Percentiles rank a stretch among this genome's conserved stretches.
Conservation (phyloP, 2,797 vertebrate species). For the Acipenser oxyrinchus region DNA sequence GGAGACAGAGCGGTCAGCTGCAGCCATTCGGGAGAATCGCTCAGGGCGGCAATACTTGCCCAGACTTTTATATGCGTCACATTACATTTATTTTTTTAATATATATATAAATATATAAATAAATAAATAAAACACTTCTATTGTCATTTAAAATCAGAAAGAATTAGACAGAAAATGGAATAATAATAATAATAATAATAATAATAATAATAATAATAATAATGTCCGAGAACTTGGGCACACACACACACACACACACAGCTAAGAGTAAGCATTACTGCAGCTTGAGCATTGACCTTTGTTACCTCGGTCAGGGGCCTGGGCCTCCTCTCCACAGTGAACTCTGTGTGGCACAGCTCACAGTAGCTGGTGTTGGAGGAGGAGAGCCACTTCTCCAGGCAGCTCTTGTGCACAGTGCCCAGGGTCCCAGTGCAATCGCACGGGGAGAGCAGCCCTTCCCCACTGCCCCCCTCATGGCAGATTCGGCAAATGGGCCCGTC, state of each 20-base stretch:
- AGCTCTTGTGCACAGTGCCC: slow-evolving; percentile 90
- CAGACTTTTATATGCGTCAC: too few relatives aligned
- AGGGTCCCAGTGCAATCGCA: slow-evolving; percentile 87
- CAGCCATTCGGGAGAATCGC: too few relatives aligned
- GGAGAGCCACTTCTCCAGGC: slow-evolving; percentile 90
- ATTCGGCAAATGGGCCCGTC: slow-evolving; percentile 94
- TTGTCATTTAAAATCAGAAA: background rate
- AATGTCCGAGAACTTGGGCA: background rate
- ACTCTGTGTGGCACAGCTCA: slow-evolving; percentile 91
- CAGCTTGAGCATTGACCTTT: slow-evolving; percentile 25
- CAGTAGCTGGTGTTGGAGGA: slow-evolving; percentile 97
- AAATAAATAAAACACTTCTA: background rate
- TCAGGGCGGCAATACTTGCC: too few relatives aligned
- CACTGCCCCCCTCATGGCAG: slow-evolving; percentile 82
- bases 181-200: background rate
- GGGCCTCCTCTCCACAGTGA: slow-evolving; percentile 82
- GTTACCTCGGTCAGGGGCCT: slow-evolving; percentile 85
- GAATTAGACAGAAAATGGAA: background rate
- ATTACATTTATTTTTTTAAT: too few relatives aligned
- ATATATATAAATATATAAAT: too few relatives aligned
- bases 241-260: slow-evolving; percentile 4
- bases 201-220: background rate
- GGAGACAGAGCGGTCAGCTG: background rate
- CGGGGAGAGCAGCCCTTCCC: slow-evolving; percentile 78
- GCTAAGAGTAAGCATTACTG: slow-evolving; percentile 1